These are phyloP conservation scores for Tympanuchus pallidicinctus DNA, from an alignment of 2,113 vertebrate species.

Conservation along the genomic window DNA sequence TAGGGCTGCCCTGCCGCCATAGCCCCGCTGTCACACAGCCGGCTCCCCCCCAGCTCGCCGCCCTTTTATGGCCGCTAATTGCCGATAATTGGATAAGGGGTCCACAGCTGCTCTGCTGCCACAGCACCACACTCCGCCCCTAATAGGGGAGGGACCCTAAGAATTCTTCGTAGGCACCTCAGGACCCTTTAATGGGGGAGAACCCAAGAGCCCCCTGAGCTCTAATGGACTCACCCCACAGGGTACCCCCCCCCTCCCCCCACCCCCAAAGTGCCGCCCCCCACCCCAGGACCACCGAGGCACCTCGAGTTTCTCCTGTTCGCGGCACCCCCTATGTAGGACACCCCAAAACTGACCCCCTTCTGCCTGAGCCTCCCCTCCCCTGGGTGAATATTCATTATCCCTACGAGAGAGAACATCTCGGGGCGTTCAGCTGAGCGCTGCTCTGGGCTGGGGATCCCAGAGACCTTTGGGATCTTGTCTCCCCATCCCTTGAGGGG, in stretches of 20 bases:
- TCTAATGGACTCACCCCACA: neutral
- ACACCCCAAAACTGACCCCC: neutral
- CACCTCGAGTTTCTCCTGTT: neutral
- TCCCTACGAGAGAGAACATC: no score
- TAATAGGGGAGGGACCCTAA: neutral
- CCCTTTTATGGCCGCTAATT: neutral
- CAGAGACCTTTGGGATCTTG: no score
- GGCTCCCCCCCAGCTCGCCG: accelerated
- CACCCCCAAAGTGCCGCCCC: no score
- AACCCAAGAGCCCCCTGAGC: neutral
- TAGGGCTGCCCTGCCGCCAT: accelerated
- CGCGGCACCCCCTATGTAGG: no score
- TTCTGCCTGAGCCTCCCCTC: neutral
- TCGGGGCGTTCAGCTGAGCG: no score
- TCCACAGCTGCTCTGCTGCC: accelerated
- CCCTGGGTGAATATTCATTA: no score
- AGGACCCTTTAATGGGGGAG: neutral
- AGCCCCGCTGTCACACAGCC: neutral
- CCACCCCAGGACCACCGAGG: no score
- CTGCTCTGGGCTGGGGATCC: no score
- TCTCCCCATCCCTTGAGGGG: no score
- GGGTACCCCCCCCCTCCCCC: neutral
- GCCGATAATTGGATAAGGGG: neutral
- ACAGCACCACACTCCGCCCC: neutral
- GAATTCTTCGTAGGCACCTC: neutral